Base-by-base conservation (phyloP, 2,797 vertebrate genomes). In the Dallia pectoralis region DNA sequence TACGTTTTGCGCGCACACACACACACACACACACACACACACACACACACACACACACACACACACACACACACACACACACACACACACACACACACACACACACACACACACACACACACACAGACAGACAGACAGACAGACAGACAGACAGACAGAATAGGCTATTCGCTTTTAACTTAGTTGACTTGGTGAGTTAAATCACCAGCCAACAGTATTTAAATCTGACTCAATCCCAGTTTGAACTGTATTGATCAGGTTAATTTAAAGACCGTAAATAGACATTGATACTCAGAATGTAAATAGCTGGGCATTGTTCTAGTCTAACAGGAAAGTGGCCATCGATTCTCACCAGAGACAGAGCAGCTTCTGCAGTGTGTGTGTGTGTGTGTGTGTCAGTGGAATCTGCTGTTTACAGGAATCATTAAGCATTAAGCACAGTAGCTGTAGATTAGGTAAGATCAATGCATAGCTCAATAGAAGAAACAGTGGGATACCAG, bases 281-380 rank as follows among this genome's bases (percentile, higher is more conserved):
- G 71, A 77, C 71, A 79, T 69, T 74, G 76, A 87, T 75, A 83
- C 77, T 84, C 76, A 53, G 64, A 67, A 69, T 59, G 79, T 53
- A 69, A 75, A 76, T 71, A 66, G 40, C 59, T 68, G 53, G 75
- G 77, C 79, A 79, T 72, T 75, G 71, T 72, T 74, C 72, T 22
- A 73, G 75, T 32, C 73, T 71, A 61, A 84, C 74, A 75, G 75
- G 78, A 49, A 49, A 53, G 59, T 62, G 72, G 12, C 67, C 70
- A 85, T 82, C 72, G 70, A 87, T 86, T 80, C 14, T 62, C 25
- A 32, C 66, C 47, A 64, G 56, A 65, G 29, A 56, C 14, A 47
- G 51, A 56, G 40, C 14, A 70, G 19, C 69, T 75, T 77, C 66
- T 76, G 71, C 27, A n/a, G 47, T 32, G 22, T 64, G 2, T 22